Evolutionary conservation across 2,888 invertebrate species (phyloP).

Genomic region (Notodonta ziczac): DNA sequence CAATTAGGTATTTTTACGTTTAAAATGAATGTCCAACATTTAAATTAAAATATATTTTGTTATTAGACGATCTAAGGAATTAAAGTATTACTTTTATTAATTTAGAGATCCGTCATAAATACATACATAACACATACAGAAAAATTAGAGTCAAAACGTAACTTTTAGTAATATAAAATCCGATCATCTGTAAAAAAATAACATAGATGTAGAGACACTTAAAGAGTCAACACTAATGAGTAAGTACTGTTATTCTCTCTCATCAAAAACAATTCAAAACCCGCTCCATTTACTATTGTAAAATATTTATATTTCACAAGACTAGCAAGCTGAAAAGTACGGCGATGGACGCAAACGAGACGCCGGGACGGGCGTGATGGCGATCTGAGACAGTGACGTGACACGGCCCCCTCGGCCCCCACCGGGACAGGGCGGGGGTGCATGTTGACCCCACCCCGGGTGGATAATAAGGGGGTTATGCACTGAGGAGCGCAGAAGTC

Average conservation of each 20-base stretch:
- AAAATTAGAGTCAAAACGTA: too few species aligned
- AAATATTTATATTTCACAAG: slow-evolving; percentile 62
- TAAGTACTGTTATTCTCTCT: background rate
- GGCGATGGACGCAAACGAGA: slow-evolving; percentile 77
- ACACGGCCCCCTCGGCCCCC: slow-evolving; percentile 52
- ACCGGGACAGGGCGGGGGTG: slow-evolving; percentile 43
- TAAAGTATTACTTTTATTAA: too few species aligned
- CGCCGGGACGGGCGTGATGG: slow-evolving; percentile 67
- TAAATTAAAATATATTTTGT: too few species aligned
- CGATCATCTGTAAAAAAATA: too few species aligned
- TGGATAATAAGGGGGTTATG: slow-evolving; percentile 77
- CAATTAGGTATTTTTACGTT: too few species aligned
- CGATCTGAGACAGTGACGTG: slow-evolving; percentile 82
- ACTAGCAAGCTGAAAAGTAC: slow-evolving; percentile 71
- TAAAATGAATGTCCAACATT: too few species aligned
- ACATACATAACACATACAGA: too few species aligned
- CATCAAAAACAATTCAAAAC: slow-evolving; percentile 1
- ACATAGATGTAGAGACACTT: background rate
- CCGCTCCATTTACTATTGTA: slow-evolving; percentile 25
- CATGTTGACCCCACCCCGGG: slow-evolving; percentile 67
- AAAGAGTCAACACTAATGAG: background rate
- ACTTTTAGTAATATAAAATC: too few species aligned
- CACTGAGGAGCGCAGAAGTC: slow-evolving; percentile 61
- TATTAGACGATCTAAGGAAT: too few species aligned
- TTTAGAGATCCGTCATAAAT: too few species aligned